These are phyloP conservation scores for Pilophorus perplexus DNA, from an alignment of 2,888 invertebrate species.

Conservation along the genomic window DNA sequence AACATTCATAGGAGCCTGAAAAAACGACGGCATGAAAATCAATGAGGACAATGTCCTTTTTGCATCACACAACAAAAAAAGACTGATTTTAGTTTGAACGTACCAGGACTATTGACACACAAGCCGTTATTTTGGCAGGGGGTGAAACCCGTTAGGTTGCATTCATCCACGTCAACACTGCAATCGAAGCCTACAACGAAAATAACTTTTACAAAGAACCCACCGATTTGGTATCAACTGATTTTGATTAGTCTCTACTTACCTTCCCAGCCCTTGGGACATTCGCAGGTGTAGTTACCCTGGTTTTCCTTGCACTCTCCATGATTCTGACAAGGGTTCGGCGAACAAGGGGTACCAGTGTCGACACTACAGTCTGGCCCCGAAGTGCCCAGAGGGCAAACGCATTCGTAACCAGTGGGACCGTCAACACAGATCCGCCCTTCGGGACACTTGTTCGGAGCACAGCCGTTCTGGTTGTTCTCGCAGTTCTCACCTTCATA, in stretches of 20 bases:
- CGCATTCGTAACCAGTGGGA: slow-evolving; percentile 60
- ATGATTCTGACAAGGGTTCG: slow-evolving; percentile 67
- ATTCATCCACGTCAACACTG: slow-evolving; percentile 70
- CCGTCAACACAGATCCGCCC: slow-evolving; percentile 59
- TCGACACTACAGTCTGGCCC: slow-evolving; percentile 59
- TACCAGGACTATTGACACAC: slow-evolving; percentile 71
- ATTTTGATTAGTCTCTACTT: slow-evolving; percentile 48
- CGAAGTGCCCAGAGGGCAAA: slow-evolving; percentile 60
- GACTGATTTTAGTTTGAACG: slow-evolving; percentile 8
- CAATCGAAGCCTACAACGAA: slow-evolving; percentile 40
- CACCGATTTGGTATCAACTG: neutral
- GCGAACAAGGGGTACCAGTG: slow-evolving; percentile 22
- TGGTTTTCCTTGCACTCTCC: slow-evolving; percentile 66
- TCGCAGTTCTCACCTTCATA: slow-evolving; percentile 67
- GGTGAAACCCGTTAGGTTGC: slow-evolving; percentile 60
- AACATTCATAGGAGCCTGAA: slow-evolving; percentile 69
- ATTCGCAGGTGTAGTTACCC: slow-evolving; percentile 68
- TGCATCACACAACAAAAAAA: too few species aligned
- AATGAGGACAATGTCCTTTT: too few species aligned
- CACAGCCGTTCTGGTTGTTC: slow-evolving; percentile 65
- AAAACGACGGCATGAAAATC: too few species aligned
- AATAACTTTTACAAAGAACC: neutral
- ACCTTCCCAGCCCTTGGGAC: slow-evolving; percentile 68
- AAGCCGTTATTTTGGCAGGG: slow-evolving; percentile 65
- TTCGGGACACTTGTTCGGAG: slow-evolving; percentile 56